A percentile compares a stretch with the other conserved stretches of the same genome.
Evolutionary conservation across 2,888 invertebrate genomes (phyloP).

Genomic region (Luffia ferchaultella): DNA sequence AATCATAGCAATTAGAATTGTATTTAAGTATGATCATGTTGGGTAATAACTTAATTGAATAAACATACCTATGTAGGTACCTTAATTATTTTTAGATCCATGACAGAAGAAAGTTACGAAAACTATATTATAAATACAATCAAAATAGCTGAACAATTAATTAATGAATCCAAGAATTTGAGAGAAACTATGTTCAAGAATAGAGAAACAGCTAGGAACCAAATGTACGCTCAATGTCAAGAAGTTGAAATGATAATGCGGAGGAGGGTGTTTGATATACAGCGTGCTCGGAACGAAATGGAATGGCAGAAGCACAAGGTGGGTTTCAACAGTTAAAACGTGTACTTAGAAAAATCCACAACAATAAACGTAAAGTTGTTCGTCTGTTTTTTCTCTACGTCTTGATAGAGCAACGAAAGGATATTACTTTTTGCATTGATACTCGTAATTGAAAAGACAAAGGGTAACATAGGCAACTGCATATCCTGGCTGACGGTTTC

Average conservation of each 20-base stretch:
- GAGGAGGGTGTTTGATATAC: slow-evolving; percentile 87
- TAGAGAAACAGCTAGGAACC: slow-evolving; percentile 80
- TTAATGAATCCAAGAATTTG: slow-evolving; percentile 79
- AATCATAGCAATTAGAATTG: too few relatives aligned
- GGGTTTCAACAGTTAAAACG: too few relatives aligned
- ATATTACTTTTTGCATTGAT: too few relatives aligned
- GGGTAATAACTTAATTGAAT: too few relatives aligned
- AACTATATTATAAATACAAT: slow-evolving; percentile 82
- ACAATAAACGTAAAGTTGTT: too few relatives aligned
- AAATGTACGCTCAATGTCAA: slow-evolving; percentile 83
- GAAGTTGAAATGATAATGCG: slow-evolving; percentile 84
- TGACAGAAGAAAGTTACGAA: slow-evolving; percentile 85
- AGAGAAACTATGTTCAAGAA: slow-evolving; percentile 82
- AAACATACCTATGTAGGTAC: too few relatives aligned
- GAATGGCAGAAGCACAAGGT: slow-evolving; percentile 82
- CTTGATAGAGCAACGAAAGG: too few relatives aligned
- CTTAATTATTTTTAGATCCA: slow-evolving; percentile 44
- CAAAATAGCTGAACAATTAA: slow-evolving; percentile 80
- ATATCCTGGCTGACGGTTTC: too few relatives aligned
- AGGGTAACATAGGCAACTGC: too few relatives aligned
- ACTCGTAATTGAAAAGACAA: too few relatives aligned
- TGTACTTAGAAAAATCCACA: not conserved
- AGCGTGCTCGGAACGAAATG: slow-evolving; percentile 85
- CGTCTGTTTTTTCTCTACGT: too few relatives aligned
- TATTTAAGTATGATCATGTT: too few relatives aligned